Evolutionary conservation across 2,797 vertebrate genomes (phyloP).

Genomic region (Cetoscarus ocellatus): DNA sequence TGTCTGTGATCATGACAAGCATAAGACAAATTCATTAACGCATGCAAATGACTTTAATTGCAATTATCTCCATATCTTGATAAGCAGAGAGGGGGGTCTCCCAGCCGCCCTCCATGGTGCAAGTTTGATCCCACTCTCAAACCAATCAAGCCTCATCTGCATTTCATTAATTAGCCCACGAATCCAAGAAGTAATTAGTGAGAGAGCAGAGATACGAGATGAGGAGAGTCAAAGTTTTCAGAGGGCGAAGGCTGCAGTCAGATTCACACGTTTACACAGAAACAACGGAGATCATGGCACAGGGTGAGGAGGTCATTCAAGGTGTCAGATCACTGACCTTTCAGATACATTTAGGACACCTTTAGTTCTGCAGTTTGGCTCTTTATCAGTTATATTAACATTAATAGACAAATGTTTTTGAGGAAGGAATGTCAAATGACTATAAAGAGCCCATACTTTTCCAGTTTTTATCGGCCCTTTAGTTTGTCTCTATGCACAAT

Average conservation of each 20-base stretch:
- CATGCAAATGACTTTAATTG: constrained; percentile 84
- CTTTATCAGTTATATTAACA: no score
- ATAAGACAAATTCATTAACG: constrained; percentile 82
- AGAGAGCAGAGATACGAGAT: constrained; percentile 35
- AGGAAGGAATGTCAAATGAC: no score
- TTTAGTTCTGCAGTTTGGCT: no score
- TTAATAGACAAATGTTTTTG: no score
- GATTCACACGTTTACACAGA: constrained; percentile 5
- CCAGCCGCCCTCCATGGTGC: constrained; percentile 68
- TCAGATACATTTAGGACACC: no score
- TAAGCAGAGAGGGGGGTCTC: constrained; percentile 72
- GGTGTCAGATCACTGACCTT: no score
- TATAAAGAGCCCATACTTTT: no score
- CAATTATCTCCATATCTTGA: constrained; percentile 84
- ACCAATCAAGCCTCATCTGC: constrained; percentile 81
- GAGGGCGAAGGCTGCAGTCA: constrained; percentile 5
- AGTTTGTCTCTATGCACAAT: no score
- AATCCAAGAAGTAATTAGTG: constrained; percentile 81
- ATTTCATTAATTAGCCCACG: constrained; percentile 81
- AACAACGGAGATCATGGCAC: background rate
- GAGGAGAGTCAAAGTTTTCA: constrained; percentile 44
- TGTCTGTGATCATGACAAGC: constrained; percentile 71
- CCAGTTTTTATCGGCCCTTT: no score
- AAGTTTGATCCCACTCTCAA: constrained; percentile 74
- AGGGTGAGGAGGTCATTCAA: background rate